Conservation (phyloP, 2,797 vertebrate species). For the Todus mexicanus region DNA sequence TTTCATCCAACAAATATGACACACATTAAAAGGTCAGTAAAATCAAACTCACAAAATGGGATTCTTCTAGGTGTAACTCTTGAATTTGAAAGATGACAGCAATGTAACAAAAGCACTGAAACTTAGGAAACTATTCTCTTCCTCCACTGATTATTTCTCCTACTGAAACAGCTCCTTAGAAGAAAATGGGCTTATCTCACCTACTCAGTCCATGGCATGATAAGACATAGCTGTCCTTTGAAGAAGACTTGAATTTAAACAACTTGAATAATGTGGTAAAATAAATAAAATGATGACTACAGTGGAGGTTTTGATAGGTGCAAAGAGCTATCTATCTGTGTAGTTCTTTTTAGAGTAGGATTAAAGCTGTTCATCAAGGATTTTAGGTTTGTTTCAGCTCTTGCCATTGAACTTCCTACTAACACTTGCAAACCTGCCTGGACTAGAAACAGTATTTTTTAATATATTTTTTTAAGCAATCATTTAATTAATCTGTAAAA, state of each 20-base stretch:
- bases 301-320: not conserved
- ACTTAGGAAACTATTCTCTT: conserved; percentile 34
- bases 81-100: conserved; percentile 43
- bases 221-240: not conserved
- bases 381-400: not conserved
- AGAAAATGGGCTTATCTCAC: conserved; percentile 4
- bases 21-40: not conserved
- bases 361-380: not conserved
- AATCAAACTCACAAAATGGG: conserved; percentile 3
- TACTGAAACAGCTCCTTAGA: not conserved
- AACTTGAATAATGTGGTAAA: not conserved
- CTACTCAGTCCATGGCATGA: not conserved
- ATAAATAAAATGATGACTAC: not conserved
- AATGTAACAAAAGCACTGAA: not conserved
- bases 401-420: not conserved
- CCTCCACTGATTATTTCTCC: not conserved
- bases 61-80: conserved; percentile 56
- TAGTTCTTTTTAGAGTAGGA: not conserved
- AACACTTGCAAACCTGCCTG: not conserved
- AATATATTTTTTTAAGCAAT: not conserved
- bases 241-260: conserved; percentile 24
- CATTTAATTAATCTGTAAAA: not conserved
- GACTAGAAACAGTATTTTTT: not conserved
- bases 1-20: not conserved
- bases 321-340: not conserved